Conservation (phyloP, 2,797 vertebrate genomes). For the Streptopelia turtur region DNA sequence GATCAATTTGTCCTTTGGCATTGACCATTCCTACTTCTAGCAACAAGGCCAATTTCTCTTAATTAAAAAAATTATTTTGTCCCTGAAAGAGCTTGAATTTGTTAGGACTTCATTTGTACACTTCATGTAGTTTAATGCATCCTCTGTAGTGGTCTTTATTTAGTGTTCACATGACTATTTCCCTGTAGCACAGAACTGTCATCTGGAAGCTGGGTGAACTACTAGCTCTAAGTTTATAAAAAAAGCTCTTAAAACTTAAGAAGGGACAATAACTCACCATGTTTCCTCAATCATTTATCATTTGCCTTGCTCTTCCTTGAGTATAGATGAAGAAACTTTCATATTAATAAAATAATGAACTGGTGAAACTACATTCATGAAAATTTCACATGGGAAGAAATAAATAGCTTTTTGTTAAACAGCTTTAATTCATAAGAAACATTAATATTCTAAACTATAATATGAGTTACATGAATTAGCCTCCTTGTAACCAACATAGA, state of each 20-base stretch:
- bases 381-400: neutral
- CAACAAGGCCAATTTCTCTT: neutral
- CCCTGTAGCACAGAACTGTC: neutral
- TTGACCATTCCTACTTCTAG: neutral
- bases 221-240: neutral
- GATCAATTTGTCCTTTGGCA: neutral
- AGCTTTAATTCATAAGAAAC: neutral
- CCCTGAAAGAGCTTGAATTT: neutral
- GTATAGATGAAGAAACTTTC: neutral
- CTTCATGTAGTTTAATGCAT: neutral
- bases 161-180: neutral
- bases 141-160: neutral
- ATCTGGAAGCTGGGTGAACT: neutral
- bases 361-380: neutral
- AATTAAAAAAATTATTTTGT: neutral
- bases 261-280: neutral
- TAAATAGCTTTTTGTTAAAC: accelerated
- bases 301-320: neutral
- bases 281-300: neutral
- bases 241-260: neutral
- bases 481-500: neutral
- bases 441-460: neutral
- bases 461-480: neutral
- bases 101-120: neutral
- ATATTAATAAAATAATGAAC: neutral